A percentile compares a stretch with the other conserved stretches of the same genome.
Evolutionary conservation across 2,797 vertebrate genomes (phyloP).

Genomic region (Bradypodion pumilum): DNA sequence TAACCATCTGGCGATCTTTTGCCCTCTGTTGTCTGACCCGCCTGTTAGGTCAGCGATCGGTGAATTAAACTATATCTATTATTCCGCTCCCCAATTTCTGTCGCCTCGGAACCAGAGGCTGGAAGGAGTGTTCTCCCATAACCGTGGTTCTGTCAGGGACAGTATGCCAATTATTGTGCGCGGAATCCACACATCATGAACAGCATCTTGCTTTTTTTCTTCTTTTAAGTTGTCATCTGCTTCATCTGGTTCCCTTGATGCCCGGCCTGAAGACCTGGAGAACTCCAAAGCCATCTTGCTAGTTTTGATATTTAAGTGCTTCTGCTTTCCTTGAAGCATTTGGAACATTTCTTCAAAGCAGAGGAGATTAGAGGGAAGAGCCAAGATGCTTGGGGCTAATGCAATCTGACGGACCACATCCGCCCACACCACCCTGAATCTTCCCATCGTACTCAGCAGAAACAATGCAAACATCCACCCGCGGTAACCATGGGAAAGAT

Average conservation of each 20-base stretch:
- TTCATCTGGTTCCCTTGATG: background rate
- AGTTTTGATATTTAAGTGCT: background rate
- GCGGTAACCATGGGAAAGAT: slow-evolving; percentile 4
- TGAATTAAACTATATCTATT: no score
- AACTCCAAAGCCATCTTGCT: background rate
- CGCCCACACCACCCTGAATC: background rate
- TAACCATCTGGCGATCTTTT: no score
- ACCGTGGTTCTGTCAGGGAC: no score
- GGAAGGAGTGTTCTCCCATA: no score
- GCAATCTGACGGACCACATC: background rate
- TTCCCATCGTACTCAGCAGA: background rate
- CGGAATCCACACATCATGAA: no score
- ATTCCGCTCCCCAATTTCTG: no score
- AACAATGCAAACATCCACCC: background rate
- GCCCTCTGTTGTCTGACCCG: no score
- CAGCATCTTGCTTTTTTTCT: background rate
- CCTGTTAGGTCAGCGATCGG: no score
- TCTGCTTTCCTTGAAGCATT: background rate
- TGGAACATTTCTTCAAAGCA: background rate
- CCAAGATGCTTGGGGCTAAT: background rate
- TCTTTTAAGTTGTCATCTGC: background rate
- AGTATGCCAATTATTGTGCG: no score
- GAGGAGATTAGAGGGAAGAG: background rate
- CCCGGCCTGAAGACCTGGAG: background rate
- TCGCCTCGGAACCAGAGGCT: no score